Percentiles rank a stretch among this genome's conserved stretches.
Evolutionary conservation across 1,140 invertebrate genomes (phyloP).

Genomic region (Lutraria rhynchaena): DNA sequence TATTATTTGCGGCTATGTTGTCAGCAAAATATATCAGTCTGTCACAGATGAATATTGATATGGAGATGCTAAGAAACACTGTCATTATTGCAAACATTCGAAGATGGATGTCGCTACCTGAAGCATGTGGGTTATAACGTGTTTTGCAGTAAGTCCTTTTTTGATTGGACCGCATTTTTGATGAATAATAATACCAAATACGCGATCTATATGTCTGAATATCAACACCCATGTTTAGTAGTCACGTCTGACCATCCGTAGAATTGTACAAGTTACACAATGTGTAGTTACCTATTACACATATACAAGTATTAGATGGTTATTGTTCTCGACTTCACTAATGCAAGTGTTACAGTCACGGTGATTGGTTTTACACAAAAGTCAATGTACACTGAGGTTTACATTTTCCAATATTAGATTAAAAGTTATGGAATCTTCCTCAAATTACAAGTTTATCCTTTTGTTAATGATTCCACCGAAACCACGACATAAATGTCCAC

Average conservation of each 20-base stretch:
- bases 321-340: no score
- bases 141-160: neutral
- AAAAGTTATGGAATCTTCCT: no score
- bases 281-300: no score
- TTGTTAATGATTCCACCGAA: no score
- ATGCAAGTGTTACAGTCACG: no score
- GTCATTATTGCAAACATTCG: neutral
- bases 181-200: neutral
- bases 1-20: neutral
- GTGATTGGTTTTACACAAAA: no score
- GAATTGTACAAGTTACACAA: no score
- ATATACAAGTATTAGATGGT: no score
- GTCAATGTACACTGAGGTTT: no score
- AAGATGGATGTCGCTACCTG: neutral
- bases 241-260: neutral
- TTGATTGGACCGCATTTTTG: neutral
- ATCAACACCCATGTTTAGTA: constrained; percentile 19
- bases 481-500: no score
- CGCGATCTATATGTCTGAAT: neutral
- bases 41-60: neutral
- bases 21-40: constrained; percentile 4
- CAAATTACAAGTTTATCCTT: no score
- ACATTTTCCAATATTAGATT: no score
- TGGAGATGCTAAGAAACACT: neutral
- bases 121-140: neutral